Evolutionary conservation across 2,113 vertebrate species (phyloP).

Genomic region (Gavialis gangeticus): DNA sequence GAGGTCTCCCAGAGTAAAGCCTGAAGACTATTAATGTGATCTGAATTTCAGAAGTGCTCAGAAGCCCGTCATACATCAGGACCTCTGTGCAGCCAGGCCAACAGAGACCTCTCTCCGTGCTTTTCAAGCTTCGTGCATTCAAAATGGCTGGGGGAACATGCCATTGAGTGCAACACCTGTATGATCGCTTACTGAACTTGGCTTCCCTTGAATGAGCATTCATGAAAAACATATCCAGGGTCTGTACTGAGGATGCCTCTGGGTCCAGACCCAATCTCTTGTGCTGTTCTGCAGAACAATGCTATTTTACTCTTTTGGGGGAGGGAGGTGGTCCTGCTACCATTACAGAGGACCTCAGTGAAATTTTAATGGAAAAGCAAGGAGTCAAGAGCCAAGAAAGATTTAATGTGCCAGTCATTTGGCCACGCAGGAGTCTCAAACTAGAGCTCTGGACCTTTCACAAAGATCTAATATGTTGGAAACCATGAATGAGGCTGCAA

Average conservation of each 20-base stretch:
- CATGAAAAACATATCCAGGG: neutral
- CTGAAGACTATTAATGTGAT: neutral
- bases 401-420: neutral
- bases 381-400: neutral
- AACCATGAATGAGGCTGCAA: neutral
- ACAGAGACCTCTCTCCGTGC: neutral
- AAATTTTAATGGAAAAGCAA: neutral
- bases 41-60: neutral
- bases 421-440: neutral
- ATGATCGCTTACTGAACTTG: neutral
- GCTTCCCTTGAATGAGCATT: neutral
- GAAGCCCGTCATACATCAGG: neutral
- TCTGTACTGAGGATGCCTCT: neutral
- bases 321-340: too few relatives aligned
- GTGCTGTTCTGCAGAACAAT: neutral
- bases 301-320: neutral
- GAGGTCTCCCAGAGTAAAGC: neutral
- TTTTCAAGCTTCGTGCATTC: neutral
- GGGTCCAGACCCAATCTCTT: neutral
- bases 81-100: neutral
- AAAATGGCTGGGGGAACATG: neutral
- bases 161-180: neutral
- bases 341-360: too few relatives aligned
- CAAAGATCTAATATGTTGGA: neutral
- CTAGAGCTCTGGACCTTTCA: accelerated